phyloP scores from a whole-genome alignment of 2,888 invertebrate genomes.

The Allygus modestus region DNA sequence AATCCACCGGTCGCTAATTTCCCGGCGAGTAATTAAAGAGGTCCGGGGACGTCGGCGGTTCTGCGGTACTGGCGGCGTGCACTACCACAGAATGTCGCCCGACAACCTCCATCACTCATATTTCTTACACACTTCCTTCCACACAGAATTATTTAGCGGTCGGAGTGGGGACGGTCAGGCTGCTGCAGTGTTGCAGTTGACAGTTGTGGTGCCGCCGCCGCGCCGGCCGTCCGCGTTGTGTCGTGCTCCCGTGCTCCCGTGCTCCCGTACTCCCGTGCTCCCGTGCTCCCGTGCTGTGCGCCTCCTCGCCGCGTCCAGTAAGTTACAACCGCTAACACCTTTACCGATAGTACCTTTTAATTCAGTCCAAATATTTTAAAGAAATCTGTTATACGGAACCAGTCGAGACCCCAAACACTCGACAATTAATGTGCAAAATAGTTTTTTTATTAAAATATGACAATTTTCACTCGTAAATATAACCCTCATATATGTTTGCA shows the following conservation, averaged over 20 bases:
- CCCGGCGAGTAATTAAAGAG: neutral
- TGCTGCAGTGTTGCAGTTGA: neutral
- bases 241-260: neutral
- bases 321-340: too few relatives aligned
- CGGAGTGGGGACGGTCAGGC: neutral
- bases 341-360: too few relatives aligned
- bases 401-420: too few relatives aligned
- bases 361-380: too few relatives aligned
- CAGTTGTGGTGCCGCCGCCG: neutral
- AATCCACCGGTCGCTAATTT: conserved; percentile 36
- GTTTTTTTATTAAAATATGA: too few relatives aligned
- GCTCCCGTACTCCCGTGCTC: neutral
- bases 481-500: too few relatives aligned
- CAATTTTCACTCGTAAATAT: too few relatives aligned
- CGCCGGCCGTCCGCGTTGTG: neutral
- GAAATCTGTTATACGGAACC: too few relatives aligned
- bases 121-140: conserved; percentile 56
- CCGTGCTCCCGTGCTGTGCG: neutral
- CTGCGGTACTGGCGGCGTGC: neutral
- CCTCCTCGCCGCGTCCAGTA: too few relatives aligned
- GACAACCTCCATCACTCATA: conserved; percentile 51
- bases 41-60: neutral
- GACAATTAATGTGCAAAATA: too few relatives aligned
- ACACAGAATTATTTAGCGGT: conserved; percentile 26
- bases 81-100: conserved; percentile 44